Base-by-base conservation (phyloP, 1,140 invertebrate genomes). In the Polypedilum pembai region DNA sequence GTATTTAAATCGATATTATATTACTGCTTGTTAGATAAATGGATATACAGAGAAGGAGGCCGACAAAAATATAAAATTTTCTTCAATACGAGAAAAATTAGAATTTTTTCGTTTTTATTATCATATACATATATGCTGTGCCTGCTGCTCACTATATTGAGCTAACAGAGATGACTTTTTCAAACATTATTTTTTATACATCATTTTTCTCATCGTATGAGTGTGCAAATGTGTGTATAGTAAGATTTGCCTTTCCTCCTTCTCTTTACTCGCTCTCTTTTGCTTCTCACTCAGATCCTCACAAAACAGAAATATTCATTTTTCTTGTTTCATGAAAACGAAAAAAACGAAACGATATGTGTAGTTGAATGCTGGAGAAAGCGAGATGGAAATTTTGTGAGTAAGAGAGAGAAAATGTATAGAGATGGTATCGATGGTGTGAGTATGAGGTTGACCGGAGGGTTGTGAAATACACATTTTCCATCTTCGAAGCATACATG, bases 401-500 rank as follows among this genome's bases (percentile, higher is more conserved):
- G 24, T 33, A 33, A 33, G 24, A 33, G 24, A 33, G 24, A 33
- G 5, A 15, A 56, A n/a, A 56, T 56, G n/a, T 45, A 15, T 45
- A 10, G 40, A 41, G 8, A 45, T 45, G 41, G 41, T 1, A 12
- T n/a, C n/a, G n/a, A 12, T 56, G 12, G 45, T 12, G n/a, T 56
- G 45, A 15, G 45, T 56, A 12, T 56, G 45, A 56, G 45, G 45
- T 56, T 45, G 45, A 56, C 45, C 45, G 45, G 45, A 56, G 45
- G 45, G 45, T 56, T 56, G 45, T 33, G 10, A 56, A 56, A 69
- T 69, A 69, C 20, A 69, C 65, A 69, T 69, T 69, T 69, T 69
- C 65, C 65, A 69, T 69, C 65, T 69, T 21, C 20, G 8, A 69
- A 17, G 18, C 20, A 21, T 69, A 69, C 18, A 69, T 69, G 65